Conservation (phyloP, 2,797 vertebrate species). For the Cyprinodon diabolis region DNA sequence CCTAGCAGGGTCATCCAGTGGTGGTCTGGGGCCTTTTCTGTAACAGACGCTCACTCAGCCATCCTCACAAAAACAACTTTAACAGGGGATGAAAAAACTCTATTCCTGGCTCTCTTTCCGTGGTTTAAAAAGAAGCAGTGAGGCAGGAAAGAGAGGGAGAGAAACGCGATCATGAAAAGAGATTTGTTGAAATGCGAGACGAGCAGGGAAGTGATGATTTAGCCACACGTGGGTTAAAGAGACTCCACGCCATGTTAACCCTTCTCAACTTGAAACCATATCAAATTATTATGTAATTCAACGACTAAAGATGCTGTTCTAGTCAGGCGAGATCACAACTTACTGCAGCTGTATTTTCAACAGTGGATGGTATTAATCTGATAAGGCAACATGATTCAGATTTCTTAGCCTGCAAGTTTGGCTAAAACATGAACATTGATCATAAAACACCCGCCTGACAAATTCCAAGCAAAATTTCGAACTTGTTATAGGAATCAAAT, state of each 20-base stretch:
- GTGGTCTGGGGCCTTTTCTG: constrained; percentile 75
- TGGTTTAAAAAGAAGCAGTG: constrained; percentile 71
- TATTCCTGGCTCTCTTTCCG: constrained; percentile 61
- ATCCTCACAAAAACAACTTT: constrained; percentile 73
- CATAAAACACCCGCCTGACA: neutral
- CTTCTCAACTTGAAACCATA: constrained; percentile 63
- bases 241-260: constrained; percentile 64
- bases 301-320: constrained; percentile 42
- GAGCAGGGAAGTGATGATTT: constrained; percentile 75
- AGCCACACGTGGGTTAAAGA: constrained; percentile 73
- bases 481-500: neutral
- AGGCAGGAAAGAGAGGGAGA: constrained; percentile 75
- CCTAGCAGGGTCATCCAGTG: constrained; percentile 94
- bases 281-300: constrained; percentile 59
- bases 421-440: neutral
- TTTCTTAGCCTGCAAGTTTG: neutral
- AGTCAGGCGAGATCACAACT: constrained; percentile 50
- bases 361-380: constrained; percentile 49
- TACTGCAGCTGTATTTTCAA: constrained; percentile 57
- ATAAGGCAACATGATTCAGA: constrained; percentile 35
- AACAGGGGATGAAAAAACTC: constrained; percentile 57
- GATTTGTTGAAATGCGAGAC: constrained; percentile 69
- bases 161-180: constrained; percentile 78
- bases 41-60: constrained; percentile 76
- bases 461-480: neutral